phyloP scores from a whole-genome alignment of 1,140 invertebrate species.

The Oscheius sp. region DNA sequence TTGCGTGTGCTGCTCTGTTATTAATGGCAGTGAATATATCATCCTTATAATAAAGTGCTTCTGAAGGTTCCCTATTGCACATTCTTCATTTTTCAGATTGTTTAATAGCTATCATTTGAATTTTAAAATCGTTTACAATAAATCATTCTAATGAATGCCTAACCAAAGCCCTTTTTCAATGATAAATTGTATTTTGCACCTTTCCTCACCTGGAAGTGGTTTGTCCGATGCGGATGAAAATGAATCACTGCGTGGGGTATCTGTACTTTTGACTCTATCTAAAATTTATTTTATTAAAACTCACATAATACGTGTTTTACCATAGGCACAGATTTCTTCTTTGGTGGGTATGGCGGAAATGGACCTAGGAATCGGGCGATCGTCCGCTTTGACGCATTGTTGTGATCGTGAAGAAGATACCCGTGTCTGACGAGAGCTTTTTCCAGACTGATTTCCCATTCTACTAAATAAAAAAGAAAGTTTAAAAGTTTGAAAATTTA shows the following conservation, averaged over 20 bases:
- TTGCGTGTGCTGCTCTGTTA: too few relatives aligned
- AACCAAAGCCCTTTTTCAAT: too few relatives aligned
- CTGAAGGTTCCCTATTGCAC: too few relatives aligned
- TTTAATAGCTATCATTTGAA: too few relatives aligned
- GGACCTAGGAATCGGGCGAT: slow-evolving; percentile 22
- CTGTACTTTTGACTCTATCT: background rate
- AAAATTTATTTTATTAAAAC: background rate
- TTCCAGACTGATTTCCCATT: slow-evolving; percentile 25
- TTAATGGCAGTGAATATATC: too few relatives aligned
- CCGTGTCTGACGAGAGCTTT: slow-evolving; percentile 11
- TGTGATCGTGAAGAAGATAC: slow-evolving; percentile 22
- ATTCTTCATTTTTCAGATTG: too few relatives aligned
- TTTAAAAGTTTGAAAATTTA: background rate
- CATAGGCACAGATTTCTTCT: background rate
- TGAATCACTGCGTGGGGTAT: background rate
- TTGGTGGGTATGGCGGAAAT: slow-evolving; percentile 20
- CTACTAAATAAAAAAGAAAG: too few relatives aligned
- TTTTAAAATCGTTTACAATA: too few relatives aligned
- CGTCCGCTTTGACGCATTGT: slow-evolving; percentile 16
- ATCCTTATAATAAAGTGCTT: too few relatives aligned
- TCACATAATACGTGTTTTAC: slow-evolving; percentile 1
- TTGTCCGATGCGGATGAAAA: slow-evolving; percentile 9
- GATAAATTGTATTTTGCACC: too few relatives aligned
- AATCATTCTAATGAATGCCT: too few relatives aligned
- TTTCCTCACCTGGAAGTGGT: too few relatives aligned